Conservation (phyloP, 2,797 vertebrate species). For the Myotis findleyi region DNA sequence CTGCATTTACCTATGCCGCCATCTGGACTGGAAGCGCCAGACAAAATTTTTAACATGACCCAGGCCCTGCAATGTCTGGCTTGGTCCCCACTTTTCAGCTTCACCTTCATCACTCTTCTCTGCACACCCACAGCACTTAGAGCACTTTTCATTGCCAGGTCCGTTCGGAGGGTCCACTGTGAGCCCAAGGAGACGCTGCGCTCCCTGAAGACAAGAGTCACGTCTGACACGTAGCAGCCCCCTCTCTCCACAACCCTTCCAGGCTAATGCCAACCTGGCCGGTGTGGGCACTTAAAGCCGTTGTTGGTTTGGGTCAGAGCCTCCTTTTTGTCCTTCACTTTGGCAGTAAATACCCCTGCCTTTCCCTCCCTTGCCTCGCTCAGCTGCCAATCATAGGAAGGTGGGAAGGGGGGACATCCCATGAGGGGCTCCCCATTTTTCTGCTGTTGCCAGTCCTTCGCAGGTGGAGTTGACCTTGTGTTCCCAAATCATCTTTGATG, state of each 20-base stretch:
- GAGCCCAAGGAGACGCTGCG: neutral
- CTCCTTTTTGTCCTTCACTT: neutral
- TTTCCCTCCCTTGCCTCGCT: neutral
- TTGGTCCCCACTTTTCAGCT: neutral
- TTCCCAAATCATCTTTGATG: slow-evolving; percentile 57
- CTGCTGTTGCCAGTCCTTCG: neutral
- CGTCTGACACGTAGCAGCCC: neutral
- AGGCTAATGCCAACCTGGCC: neutral
- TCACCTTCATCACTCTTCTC: neutral
- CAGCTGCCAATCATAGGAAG: neutral
- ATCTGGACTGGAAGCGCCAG: neutral
- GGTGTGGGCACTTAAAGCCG: neutral
- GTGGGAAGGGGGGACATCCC: neutral
- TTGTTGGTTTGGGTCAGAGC: neutral
- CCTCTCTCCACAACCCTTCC: no score
- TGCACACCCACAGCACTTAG: neutral
- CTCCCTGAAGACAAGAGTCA: neutral
- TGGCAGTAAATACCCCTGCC: neutral
- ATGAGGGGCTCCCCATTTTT: neutral
- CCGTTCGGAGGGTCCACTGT: neutral
- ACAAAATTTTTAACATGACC: neutral
- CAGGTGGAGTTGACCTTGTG: slow-evolving; percentile 48
- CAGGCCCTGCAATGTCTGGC: neutral
- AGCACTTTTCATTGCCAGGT: neutral
- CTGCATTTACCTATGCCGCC: neutral